Percentiles rank a stretch among this genome's conserved stretches.
These are phyloP conservation scores for Holothuria leucospilota DNA, from an alignment of 53 echinoderm and acorn worm genomes.

Conservation along the genomic window DNA sequence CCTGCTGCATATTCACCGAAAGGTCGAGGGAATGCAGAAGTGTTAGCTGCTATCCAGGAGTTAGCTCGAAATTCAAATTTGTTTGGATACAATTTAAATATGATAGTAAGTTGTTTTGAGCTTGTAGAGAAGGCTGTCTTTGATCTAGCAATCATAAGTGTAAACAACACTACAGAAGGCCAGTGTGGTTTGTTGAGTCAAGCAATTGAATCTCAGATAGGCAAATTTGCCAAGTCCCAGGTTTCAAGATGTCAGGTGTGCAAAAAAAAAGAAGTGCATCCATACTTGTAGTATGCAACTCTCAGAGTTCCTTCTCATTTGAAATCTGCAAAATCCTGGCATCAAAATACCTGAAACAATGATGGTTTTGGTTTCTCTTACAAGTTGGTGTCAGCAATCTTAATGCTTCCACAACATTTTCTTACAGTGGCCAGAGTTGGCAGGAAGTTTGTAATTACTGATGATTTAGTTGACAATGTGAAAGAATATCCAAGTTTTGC, in stretches of 20 bases:
- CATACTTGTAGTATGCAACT: no score
- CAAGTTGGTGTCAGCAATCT: background rate
- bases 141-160: background rate
- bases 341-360: background rate
- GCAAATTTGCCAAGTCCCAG: no score
- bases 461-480: constrained; percentile 8
- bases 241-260: no score
- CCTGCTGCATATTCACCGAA: background rate
- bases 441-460: background rate
- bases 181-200: background rate
- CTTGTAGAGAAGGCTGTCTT: background rate
- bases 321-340: background rate
- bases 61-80: background rate
- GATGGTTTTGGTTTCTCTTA: background rate
- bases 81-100: constrained; percentile 7
- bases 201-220: no score
- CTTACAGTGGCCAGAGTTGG: background rate
- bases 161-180: background rate
- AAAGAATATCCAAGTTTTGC: background rate
- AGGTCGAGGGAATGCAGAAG: constrained; percentile 28
- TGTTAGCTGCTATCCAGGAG: background rate
- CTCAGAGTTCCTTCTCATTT: no score
- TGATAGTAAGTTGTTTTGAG: background rate
- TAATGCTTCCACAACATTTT: background rate
- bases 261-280: no score